phyloP scores from a whole-genome alignment of 2,113 vertebrate species.

The Thermophis baileyi region DNA sequence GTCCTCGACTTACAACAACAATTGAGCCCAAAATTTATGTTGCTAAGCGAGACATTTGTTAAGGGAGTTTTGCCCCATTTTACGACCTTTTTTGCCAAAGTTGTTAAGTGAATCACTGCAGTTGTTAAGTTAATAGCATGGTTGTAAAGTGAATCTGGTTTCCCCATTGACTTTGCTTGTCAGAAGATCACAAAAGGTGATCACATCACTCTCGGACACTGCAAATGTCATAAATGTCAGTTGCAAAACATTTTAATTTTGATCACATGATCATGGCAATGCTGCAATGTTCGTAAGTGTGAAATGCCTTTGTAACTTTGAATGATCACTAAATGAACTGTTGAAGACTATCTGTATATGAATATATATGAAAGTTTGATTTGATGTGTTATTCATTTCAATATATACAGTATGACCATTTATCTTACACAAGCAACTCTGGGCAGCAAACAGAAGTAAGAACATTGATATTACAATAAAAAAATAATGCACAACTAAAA shows the following conservation, averaged over 20 bases:
- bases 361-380: neutral
- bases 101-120: neutral
- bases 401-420: neutral
- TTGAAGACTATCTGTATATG: neutral
- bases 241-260: neutral
- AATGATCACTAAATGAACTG: neutral
- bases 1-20: too few relatives aligned
- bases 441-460: neutral
- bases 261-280: neutral
- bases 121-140: neutral
- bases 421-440: neutral
- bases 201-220: neutral
- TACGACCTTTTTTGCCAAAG: neutral
- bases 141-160: neutral
- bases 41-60: too few relatives aligned
- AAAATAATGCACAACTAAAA: neutral
- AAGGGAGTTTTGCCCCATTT: neutral
- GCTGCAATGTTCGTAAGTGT: neutral
- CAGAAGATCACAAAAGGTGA: neutral
- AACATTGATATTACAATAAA: neutral
- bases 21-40: too few relatives aligned
- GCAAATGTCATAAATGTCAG: neutral
- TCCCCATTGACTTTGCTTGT: neutral
- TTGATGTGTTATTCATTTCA: neutral
- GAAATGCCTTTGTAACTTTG: neutral